phyloP scores from a whole-genome alignment of 1,140 invertebrate species.

The Gonioctena quinquepunctata region DNA sequence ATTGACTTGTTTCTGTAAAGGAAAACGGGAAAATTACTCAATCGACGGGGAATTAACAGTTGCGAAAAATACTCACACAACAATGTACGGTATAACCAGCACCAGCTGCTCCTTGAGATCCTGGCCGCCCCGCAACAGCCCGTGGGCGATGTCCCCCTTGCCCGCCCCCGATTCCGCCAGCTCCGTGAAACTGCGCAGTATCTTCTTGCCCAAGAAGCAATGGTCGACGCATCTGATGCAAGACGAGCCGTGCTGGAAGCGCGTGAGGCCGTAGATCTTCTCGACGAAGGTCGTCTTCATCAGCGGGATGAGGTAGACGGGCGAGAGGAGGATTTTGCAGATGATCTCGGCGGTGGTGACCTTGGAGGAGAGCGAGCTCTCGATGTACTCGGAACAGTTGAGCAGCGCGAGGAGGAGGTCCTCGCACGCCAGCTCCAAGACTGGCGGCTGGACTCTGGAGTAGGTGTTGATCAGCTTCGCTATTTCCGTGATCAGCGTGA shows the following conservation, averaged over 20 bases:
- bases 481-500: conserved; percentile 27
- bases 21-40: no score
- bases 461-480: conserved; percentile 33
- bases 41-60: no score
- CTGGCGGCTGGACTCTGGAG: conserved; percentile 22
- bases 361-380: not conserved
- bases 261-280: conserved; percentile 37
- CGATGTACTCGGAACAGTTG: conserved; percentile 20
- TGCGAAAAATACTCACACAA: conserved; percentile 57
- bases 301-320: conserved; percentile 44
- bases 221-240: conserved; percentile 51
- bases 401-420: conserved; percentile 53
- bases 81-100: conserved; percentile 60
- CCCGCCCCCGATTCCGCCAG: conserved; percentile 60
- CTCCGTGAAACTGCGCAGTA: conserved; percentile 56
- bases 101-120: conserved; percentile 58
- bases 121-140: conserved; percentile 56
- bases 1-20: conserved; percentile 40
- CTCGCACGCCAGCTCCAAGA: conserved; percentile 51
- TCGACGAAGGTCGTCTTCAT: conserved; percentile 46
- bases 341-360: not conserved
- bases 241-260: conserved; percentile 26
- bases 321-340: not conserved
- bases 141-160: conserved; percentile 62
- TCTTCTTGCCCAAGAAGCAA: conserved; percentile 49